Percentiles rank a stretch among this genome's conserved stretches.
Evolutionary conservation across 2,113 vertebrate genomes (phyloP).

Genomic region (Dromas ardeola): DNA sequence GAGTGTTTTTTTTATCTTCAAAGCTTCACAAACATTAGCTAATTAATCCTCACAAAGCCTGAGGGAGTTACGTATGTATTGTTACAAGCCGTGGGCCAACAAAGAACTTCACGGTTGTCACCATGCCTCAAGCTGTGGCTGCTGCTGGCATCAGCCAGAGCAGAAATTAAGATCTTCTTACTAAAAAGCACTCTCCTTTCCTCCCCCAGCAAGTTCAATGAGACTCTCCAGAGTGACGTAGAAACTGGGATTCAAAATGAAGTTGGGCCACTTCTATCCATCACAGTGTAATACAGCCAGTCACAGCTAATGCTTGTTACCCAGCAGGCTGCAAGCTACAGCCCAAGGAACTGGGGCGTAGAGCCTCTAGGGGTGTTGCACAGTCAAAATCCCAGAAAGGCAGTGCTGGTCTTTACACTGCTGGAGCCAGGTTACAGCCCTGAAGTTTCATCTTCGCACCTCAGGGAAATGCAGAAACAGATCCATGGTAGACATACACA

Average conservation of each 20-base stretch:
- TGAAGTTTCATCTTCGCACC: not conserved
- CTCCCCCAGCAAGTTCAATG: not conserved
- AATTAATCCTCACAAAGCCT: constrained; percentile 8
- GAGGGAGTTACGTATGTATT: not conserved
- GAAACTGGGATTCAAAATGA: not conserved
- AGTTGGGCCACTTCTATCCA: not conserved
- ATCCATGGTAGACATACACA: not conserved
- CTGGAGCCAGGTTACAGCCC: not conserved
- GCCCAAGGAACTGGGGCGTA: fast-evolving
- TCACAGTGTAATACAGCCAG: fast-evolving
- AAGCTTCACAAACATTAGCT: not conserved
- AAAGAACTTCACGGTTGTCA: not conserved
- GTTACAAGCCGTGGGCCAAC: not conserved
- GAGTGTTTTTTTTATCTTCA: constrained; percentile 1
- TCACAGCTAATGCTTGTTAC: not conserved
- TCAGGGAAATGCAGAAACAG: not conserved
- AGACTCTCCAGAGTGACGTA: not conserved
- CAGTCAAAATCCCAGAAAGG: not conserved
- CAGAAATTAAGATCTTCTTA: not conserved
- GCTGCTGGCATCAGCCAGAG: not conserved
- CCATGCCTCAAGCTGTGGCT: not conserved
- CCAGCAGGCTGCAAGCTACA: not conserved
- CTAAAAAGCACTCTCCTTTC: not conserved
- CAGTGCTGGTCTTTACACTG: not conserved
- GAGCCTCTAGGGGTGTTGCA: not conserved